phyloP scores from a whole-genome alignment of 2,797 vertebrate genomes.

The Alosa sapidissima region DNA sequence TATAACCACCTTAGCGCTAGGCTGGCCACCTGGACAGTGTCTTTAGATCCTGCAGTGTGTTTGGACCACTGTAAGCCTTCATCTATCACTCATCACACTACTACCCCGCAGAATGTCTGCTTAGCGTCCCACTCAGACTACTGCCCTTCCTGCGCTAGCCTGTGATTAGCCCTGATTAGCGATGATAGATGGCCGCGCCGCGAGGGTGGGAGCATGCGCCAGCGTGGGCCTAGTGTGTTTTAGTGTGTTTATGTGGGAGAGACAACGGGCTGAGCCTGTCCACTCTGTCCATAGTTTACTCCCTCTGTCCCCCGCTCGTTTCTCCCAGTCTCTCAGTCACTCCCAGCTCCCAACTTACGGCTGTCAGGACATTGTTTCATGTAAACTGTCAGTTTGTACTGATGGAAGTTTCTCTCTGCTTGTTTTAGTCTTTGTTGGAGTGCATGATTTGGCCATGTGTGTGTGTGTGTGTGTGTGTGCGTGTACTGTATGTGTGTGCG shows the following conservation, averaged over 20 bases:
- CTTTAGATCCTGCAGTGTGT: neutral
- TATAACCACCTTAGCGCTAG: neutral
- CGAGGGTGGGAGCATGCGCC: neutral
- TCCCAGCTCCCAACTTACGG: neutral
- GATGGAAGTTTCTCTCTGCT: neutral
- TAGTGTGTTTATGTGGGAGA: neutral
- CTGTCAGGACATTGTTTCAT: neutral
- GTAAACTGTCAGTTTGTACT: neutral
- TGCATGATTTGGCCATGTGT: neutral
- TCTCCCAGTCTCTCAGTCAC: neutral
- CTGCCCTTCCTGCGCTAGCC: neutral
- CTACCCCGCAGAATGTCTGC: neutral
- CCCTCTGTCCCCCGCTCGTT: neutral
- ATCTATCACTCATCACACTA: neutral
- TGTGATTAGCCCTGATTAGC: slow-evolving; percentile 17
- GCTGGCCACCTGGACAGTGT: neutral
- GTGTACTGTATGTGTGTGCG: no score
- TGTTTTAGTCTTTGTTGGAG: neutral
- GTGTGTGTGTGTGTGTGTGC: no score
- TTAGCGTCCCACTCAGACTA: neutral
- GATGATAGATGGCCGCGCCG: neutral
- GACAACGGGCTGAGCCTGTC: neutral
- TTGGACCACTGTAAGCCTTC: slow-evolving; percentile 9
- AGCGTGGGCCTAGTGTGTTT: neutral
- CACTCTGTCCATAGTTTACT: neutral